Evolutionary conservation across 2,113 vertebrate genomes (phyloP).

Genomic region (Sminthopsis crassicaudata): DNA sequence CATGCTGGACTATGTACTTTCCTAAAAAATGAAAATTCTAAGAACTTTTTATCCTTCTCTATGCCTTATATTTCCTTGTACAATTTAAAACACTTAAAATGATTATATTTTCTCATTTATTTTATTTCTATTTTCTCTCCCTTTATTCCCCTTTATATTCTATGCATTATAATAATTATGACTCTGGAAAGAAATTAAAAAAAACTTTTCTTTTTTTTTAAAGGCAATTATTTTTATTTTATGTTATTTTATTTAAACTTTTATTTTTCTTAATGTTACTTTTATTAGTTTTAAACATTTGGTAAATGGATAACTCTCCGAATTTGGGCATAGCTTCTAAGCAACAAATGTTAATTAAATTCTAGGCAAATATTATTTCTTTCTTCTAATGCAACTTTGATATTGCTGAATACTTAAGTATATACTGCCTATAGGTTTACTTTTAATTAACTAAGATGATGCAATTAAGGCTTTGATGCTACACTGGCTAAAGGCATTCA

Average conservation of each 20-base stretch:
- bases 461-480: background rate
- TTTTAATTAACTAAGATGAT: background rate
- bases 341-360: background rate
- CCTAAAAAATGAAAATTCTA: background rate
- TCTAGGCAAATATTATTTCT: background rate
- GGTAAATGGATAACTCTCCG: background rate
- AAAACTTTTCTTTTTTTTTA: too few species aligned
- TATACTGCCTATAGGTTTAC: background rate
- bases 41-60: background rate
- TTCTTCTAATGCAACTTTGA: background rate
- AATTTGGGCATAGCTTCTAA: background rate
- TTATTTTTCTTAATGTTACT: background rate
- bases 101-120: background rate
- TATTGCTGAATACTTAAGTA: background rate
- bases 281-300: background rate
- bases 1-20: background rate
- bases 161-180: background rate
- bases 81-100: background rate
- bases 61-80: background rate
- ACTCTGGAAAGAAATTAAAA: background rate
- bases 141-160: background rate
- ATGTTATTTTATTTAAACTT: too few species aligned
- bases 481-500: background rate
- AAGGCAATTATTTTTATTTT: too few species aligned
- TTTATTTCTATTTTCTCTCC: background rate